Percentiles rank a stretch among this genome's conserved stretches.
phyloP scores from a whole-genome alignment of 2,113 vertebrate species.

The Sinosuthora webbiana region DNA sequence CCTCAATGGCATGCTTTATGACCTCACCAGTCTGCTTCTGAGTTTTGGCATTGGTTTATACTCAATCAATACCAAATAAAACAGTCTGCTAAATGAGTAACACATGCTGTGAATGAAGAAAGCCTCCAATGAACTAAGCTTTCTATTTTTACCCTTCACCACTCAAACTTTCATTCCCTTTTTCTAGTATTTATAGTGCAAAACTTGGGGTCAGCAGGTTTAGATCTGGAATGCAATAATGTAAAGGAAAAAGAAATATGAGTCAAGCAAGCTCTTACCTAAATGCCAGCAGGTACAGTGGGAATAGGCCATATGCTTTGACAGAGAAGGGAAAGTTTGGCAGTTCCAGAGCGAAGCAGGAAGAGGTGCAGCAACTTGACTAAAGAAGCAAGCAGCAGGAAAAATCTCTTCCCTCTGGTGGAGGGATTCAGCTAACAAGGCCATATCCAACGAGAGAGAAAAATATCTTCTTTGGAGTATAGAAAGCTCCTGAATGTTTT shows the following conservation, averaged over 20 bases:
- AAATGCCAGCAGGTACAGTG: constrained; percentile 33
- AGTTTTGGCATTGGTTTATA: not conserved
- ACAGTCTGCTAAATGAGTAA: not conserved
- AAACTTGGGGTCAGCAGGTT: not conserved
- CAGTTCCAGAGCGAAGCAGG: constrained; percentile 49
- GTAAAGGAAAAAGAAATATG: not conserved
- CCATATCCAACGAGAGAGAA: constrained; percentile 15
- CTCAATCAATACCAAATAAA: not conserved
- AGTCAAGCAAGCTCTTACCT: constrained; percentile 43
- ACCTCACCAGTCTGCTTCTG: not conserved
- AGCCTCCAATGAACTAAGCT: not conserved
- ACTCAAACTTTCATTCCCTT: not conserved
- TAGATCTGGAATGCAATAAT: not conserved
- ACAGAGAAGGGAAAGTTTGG: constrained; percentile 32
- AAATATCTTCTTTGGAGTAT: constrained; percentile 21
- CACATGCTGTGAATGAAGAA: not conserved
- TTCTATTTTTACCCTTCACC: not conserved
- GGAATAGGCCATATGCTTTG: constrained; percentile 4
- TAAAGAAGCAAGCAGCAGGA: constrained; percentile 51
- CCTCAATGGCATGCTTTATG: not conserved
- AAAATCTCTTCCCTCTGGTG: constrained; percentile 2
- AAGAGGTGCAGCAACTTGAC: constrained; percentile 32
- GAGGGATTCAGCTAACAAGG: constrained; percentile 38
- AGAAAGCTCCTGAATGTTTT: not conserved
- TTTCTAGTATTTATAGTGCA: not conserved